Evolutionary conservation across 2,888 invertebrate species (phyloP).

Genomic region (Chelonus formosanus): DNA sequence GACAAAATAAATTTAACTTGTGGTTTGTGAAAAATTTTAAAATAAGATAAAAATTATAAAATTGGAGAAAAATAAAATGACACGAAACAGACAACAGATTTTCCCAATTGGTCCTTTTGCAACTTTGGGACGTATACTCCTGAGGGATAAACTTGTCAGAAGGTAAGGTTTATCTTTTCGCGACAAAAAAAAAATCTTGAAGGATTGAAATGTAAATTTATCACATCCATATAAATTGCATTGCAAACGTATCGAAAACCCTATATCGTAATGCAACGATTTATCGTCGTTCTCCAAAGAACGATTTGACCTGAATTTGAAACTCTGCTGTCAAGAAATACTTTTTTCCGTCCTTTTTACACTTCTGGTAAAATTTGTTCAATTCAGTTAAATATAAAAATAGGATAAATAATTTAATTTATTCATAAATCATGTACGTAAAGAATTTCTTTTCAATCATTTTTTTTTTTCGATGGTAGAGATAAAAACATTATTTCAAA

Average conservation of each 20-base stretch:
- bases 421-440: too few relatives aligned
- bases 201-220: slow-evolving; percentile 17
- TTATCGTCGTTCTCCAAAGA: slow-evolving; percentile 32
- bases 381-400: too few relatives aligned
- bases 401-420: too few relatives aligned
- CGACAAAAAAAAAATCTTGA: neutral
- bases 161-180: slow-evolving; percentile 53
- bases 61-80: slow-evolving; percentile 45
- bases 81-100: slow-evolving; percentile 66
- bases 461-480: too few relatives aligned
- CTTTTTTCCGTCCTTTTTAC: neutral
- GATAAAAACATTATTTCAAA: too few relatives aligned
- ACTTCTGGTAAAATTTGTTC: too few relatives aligned
- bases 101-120: slow-evolving; percentile 68
- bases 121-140: slow-evolving; percentile 67
- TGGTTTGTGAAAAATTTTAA: too few relatives aligned
- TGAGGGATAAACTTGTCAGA: slow-evolving; percentile 67
- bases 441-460: too few relatives aligned
- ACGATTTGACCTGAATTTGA: slow-evolving; percentile 33
- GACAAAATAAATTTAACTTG: too few relatives aligned
- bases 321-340: slow-evolving; percentile 4
- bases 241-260: slow-evolving; percentile 14
- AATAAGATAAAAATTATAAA: too few relatives aligned
- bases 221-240: slow-evolving; percentile 26
- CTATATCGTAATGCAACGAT: slow-evolving; percentile 27